A percentile compares a stretch with the other conserved stretches of the same genome.
Conservation (phyloP, 2,113 vertebrate species). For the Atrichornis clamosus region DNA sequence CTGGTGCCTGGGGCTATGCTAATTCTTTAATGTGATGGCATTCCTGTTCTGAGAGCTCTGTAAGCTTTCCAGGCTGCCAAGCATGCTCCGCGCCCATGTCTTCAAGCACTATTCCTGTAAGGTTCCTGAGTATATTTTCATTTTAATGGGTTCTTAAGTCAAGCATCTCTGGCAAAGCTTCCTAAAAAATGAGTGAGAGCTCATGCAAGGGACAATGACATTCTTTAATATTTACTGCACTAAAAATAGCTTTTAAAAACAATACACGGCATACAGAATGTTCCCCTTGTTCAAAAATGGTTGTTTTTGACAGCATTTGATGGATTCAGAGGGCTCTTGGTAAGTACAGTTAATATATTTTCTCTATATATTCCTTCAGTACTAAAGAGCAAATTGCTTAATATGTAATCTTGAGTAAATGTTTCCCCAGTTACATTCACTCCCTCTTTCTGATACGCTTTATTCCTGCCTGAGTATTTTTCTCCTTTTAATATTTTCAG, state of each 20-base stretch:
- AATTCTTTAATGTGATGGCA: conserved; percentile 63
- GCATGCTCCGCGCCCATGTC: background rate
- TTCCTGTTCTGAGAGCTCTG: conserved; percentile 39
- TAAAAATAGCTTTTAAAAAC: conserved; percentile 48
- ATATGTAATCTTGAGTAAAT: conserved; percentile 61
- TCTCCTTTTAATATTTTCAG: conserved; percentile 47
- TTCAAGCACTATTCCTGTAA: conserved; percentile 29
- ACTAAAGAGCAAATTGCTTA: conserved; percentile 56
- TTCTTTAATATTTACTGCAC: conserved; percentile 51
- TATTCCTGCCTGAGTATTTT: conserved; percentile 41
- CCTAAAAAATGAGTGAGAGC: conserved; percentile 67
- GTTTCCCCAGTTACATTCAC: conserved; percentile 29
- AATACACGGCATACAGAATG: background rate
- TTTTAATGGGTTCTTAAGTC: conserved; percentile 72
- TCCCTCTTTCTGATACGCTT: conserved; percentile 44
- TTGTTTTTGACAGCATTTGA: background rate
- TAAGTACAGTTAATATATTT: conserved; percentile 42
- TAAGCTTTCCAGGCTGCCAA: conserved; percentile 50
- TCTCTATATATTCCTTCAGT: conserved; percentile 5
- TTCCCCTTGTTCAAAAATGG: conserved; percentile 1
- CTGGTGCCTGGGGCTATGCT: conserved; percentile 26
- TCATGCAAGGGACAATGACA: conserved; percentile 41
- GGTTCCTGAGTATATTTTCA: conserved; percentile 63
- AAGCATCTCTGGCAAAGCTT: conserved; percentile 63
- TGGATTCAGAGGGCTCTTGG: background rate